Evolutionary conservation across 92 coral and sea anemone species (phyloP), one percentile per base, ranked within the genome.

Genomic region (Siderastrea siderea): DNA sequence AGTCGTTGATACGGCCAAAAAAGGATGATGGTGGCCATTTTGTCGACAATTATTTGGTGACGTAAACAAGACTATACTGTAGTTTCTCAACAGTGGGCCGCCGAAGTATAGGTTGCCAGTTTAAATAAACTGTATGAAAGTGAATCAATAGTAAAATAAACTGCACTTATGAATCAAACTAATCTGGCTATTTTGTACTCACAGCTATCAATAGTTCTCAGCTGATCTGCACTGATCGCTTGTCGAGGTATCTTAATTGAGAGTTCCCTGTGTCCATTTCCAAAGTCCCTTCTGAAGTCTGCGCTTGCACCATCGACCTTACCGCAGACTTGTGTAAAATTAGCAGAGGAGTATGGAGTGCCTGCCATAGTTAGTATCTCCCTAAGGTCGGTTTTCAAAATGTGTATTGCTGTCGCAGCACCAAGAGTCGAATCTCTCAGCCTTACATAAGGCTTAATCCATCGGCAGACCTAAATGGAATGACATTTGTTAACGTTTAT

Each of bases 221-320:
- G 49, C 73, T 68, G 73, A 5, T 46, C 73, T 68, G 45, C 52
- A 38, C 11, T 44, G 52, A 68, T 13, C 1, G 73, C 73, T 10
- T 11, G n/a, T 3, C 73, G 73, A 13, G 73, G 73, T 15, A 68
- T 68, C 15, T 45, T 68, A 9, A 68, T 45, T 2, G 73, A 68
- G 3, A 68, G 48, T 16, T 68, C 73, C 45, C 73, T 68, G n/a
- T 68, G 73, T 11, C 73, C 73, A 17, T 68, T 68, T 7, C 73
- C 52, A 44, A 68, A 68, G 16, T 68, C 52, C 6, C 47, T 68
- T 38, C 73, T 44, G 45, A 68, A 68, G 51, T 68, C 52, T 13
- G 52, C 73, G 47, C 52, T 68, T 12, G 73, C 73, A 3, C 52
- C 73, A 45, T 68, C 73, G 5, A 68, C 45, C 6, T 38, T 50